Evolutionary conservation across 2,113 vertebrate genomes (phyloP).

Genomic region (Pontoporia blainvillei): DNA sequence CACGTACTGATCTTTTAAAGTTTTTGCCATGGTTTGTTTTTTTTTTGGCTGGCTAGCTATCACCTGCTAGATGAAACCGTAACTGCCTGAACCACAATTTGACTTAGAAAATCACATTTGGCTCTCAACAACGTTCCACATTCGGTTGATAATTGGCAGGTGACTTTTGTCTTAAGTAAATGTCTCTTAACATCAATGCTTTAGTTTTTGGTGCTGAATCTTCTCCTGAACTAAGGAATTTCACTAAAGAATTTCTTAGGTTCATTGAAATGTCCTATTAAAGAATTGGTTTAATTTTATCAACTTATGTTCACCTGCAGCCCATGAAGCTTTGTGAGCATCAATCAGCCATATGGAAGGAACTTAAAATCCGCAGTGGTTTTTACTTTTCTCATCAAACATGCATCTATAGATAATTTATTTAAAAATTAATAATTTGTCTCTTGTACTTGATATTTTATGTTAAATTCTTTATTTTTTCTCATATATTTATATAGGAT

Average conservation of each 20-base stretch:
- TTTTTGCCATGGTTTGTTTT: neutral
- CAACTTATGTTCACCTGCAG: neutral
- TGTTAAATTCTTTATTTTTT: neutral
- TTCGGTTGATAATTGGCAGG: neutral
- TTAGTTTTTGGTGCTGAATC: neutral
- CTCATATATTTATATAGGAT: neutral
- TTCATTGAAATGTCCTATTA: neutral
- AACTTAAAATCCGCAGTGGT: neutral
- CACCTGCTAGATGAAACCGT: neutral
- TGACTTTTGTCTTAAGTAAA: neutral
- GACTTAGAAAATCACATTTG: neutral
- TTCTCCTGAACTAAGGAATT: neutral
- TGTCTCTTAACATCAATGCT: neutral
- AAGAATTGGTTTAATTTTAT: neutral
- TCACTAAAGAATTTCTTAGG: neutral
- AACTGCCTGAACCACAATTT: neutral
- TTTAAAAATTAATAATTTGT: neutral
- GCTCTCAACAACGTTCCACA: neutral
- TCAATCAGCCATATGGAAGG: neutral
- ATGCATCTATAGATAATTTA: neutral
- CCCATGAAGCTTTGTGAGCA: neutral
- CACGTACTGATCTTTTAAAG: neutral
- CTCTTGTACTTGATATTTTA: neutral
- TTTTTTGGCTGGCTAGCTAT: neutral
- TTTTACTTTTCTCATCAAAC: neutral